A percentile compares a stretch with the other conserved stretches of the same genome.
Evolutionary conservation across 2,113 vertebrate genomes (phyloP).

Genomic region (Rostratula benghalensis): DNA sequence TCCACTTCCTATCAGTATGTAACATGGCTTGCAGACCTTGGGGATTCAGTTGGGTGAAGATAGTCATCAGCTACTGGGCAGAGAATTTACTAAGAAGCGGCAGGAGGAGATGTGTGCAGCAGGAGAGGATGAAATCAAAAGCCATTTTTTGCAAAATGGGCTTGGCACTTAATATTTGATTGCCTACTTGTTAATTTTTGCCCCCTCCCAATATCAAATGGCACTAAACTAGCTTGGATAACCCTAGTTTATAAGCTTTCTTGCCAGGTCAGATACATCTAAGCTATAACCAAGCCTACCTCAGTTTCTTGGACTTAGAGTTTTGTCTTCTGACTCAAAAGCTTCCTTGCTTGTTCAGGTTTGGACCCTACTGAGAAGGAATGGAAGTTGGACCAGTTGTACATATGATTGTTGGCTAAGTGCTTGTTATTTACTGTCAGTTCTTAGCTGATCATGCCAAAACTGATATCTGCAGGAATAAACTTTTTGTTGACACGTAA

Average conservation of each 20-base stretch:
- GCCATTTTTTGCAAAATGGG: not conserved
- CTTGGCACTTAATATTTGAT: not conserved
- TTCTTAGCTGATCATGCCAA: not conserved
- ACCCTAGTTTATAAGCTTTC: not conserved
- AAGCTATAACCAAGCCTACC: not conserved
- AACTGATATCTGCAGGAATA: not conserved
- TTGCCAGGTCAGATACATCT: not conserved
- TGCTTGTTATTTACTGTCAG: not conserved
- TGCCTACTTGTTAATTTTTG: not conserved
- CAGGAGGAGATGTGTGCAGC: not conserved
- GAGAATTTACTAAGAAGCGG: not conserved
- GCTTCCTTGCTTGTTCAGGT: not conserved
- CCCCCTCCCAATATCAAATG: not conserved
- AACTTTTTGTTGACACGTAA: not conserved
- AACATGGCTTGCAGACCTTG: not conserved
- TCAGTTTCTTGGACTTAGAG: not conserved
- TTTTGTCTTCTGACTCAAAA: not conserved
- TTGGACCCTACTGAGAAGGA: not conserved
- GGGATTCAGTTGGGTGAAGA: not conserved
- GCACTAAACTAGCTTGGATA: not conserved
- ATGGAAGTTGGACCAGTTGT: not conserved
- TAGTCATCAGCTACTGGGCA: not conserved
- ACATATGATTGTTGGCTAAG: not conserved
- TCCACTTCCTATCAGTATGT: not conserved
- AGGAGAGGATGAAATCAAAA: not conserved